Conservation (phyloP, 2,113 vertebrate species). For the Azemiops feae region DNA sequence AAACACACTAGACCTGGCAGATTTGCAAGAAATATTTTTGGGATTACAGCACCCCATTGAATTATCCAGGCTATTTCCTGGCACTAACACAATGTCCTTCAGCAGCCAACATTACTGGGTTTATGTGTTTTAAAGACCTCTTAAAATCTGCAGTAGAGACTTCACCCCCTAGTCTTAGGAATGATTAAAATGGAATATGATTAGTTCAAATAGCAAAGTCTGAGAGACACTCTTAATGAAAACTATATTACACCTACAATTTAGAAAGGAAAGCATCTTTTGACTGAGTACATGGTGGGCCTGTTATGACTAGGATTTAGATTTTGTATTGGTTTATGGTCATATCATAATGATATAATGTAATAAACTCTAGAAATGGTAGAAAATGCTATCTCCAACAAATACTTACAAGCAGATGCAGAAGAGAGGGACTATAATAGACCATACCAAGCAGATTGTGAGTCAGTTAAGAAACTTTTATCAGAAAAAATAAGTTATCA, state of each 20-base stretch:
- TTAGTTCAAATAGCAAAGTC: conserved; percentile 14
- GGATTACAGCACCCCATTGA: conserved; percentile 17
- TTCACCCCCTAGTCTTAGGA: conserved; percentile 21
- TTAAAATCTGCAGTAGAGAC: conserved; percentile 24
- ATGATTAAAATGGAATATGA: background rate
- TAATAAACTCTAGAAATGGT: background rate
- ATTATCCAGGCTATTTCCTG: conserved; percentile 56
- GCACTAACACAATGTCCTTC: conserved; percentile 22
- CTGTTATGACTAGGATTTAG: background rate
- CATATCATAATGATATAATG: conserved; percentile 3
- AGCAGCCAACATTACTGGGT: conserved; percentile 33
- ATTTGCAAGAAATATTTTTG: conserved; percentile 26
- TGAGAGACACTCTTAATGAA: conserved; percentile 20
- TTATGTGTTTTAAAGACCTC: conserved; percentile 16
- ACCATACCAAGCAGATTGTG: background rate
- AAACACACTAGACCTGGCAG: conserved; percentile 34
- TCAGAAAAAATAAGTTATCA: background rate
- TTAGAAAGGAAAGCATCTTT: conserved; percentile 41
- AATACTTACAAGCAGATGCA: background rate
- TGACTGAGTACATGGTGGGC: background rate
- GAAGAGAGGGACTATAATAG: background rate
- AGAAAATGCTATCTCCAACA: background rate
- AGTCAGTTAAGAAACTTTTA: background rate
- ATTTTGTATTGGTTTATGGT: background rate
- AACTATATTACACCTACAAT: conserved; percentile 38